Conservation (phyloP, 2,888 invertebrate genomes). For the Drosophila flavopinicola region DNA sequence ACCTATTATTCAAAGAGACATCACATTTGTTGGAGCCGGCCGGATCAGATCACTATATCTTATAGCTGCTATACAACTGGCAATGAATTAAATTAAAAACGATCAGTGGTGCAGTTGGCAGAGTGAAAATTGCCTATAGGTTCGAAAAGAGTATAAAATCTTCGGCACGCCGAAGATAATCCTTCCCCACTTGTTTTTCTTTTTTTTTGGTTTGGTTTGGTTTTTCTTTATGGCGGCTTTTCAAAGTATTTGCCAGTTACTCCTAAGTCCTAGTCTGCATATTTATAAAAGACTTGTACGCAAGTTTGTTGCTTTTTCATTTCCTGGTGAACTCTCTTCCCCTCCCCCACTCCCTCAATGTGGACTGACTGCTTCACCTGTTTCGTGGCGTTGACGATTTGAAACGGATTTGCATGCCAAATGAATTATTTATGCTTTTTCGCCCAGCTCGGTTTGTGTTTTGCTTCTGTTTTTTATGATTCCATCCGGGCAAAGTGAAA, state of each 20-base stretch:
- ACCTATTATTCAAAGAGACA: no score
- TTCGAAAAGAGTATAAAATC: no score
- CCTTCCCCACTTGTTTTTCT: no score
- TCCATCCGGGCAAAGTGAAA: constrained; percentile 57
- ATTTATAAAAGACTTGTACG: constrained; percentile 60
- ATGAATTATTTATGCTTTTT: constrained; percentile 78
- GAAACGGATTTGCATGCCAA: constrained; percentile 78
- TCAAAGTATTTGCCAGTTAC: constrained; percentile 34
- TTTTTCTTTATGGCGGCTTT: constrained; percentile 13
- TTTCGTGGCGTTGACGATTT: constrained; percentile 71
- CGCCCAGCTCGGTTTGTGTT: constrained; percentile 34
- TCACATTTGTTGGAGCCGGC: no score
- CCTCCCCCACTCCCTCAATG: not conserved
- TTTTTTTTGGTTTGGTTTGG: no score
- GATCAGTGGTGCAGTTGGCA: no score
- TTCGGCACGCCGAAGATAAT: no score
- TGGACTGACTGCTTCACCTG: constrained; percentile 42
- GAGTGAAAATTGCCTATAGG: no score
- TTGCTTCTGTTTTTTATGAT: constrained; percentile 40
- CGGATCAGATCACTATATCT: no score
- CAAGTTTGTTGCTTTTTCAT: constrained; percentile 64
- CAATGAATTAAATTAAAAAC: no score
- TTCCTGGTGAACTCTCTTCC: constrained; percentile 28
- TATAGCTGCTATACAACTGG: no score
- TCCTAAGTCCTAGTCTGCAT: constrained; percentile 41